A percentile compares a stretch with the other conserved stretches of the same genome.
These are phyloP conservation scores for Leptinotarsa lineolata DNA, from an alignment of 1,140 invertebrate genomes.

Conservation along the genomic window DNA sequence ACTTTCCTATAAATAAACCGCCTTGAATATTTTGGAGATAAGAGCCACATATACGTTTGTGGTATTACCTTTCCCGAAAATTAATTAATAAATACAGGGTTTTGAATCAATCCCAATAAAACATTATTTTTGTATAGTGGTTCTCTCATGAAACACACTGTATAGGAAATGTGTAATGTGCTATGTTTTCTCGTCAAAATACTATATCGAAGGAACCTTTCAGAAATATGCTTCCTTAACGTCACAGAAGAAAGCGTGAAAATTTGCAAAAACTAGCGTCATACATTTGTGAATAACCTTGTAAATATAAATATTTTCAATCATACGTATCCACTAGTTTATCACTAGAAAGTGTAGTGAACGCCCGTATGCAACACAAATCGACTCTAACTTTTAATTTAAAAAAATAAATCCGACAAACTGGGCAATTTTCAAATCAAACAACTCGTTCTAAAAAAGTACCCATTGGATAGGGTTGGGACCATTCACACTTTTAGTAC, in stretches of 20 bases:
- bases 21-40: background rate
- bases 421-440: background rate
- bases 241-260: background rate
- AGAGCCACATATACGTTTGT: background rate
- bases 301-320: slow-evolving; percentile 15
- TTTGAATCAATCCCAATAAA: background rate
- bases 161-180: background rate
- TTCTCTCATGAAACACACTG: background rate
- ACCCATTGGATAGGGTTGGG: background rate
- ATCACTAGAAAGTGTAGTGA: background rate
- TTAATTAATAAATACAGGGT: background rate
- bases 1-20: background rate
- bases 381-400: background rate
- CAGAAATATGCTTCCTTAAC: slow-evolving; percentile 7
- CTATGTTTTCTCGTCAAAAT: background rate
- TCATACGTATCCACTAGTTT: background rate
- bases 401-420: background rate
- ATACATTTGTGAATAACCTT: background rate
- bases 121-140: background rate
- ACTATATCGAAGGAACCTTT: background rate
- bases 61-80: background rate
- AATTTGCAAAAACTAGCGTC: background rate
- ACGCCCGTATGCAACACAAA: background rate
- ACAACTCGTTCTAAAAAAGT: background rate
- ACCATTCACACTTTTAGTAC: no score